Base-by-base conservation (phyloP, 2,888 invertebrate species). In the Congeria kusceri region DNA sequence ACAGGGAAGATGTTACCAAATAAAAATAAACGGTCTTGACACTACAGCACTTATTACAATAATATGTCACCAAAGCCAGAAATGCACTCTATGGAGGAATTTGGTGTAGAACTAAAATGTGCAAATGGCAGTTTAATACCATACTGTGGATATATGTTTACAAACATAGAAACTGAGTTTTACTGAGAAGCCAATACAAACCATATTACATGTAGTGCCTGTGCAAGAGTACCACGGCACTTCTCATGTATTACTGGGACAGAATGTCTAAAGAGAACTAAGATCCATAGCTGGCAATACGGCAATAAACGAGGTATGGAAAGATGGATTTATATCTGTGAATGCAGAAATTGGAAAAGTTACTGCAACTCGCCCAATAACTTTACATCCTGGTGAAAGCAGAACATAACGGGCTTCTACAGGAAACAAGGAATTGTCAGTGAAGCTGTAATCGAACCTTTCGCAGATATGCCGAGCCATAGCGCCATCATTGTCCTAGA, bases 81-180 rank as follows among this genome's bases (percentile, higher is more conserved):
- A n/a, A 20, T 58, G 15, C 3, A 13, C 13, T 0, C 39, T 7
- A 3, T 68, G 32, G 32, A 32, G 32, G 32, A 58, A 13, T 23
- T 39, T n/a, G 20, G 57, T 11, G 15, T 27, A 3, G 15, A 46
- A 13, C 28, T 46, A 9, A 32, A 32, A 28, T 25, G 44, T 32
- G 68, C 68, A 58, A 57, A 57, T 44, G 69, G 69, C 20, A 28
- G 20, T 32, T 15, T 27, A 39, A 23, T 69, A 7, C 69, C 69
- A 18, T 69, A 69, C 27, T 20, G 7, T 29, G 69, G 69, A 18
- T 69, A 69, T 32, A 23, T 61, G 7, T 25, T 25, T 15, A 61
- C 53, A 18, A 13, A 13, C 28, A 56, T 69, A 11, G 11, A 25
- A 20, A 59, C 59, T n/a, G 46, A 58, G n/a, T 18, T 49, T n/a